Conservation (phyloP, 2,797 vertebrate genomes). For the Myioborus miniatus region DNA sequence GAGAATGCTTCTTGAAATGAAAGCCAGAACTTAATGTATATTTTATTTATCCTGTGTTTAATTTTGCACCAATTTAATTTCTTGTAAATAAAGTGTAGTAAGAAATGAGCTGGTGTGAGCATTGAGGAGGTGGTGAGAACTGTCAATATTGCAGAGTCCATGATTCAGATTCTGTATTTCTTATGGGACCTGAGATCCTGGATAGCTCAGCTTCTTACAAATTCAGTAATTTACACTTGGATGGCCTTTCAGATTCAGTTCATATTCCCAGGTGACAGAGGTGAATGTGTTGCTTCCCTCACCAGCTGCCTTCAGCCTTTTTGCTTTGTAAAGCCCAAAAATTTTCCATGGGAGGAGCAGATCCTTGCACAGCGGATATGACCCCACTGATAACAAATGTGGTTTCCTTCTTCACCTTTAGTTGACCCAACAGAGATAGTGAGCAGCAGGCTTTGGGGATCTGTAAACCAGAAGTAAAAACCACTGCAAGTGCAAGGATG, state of each 20-base stretch:
- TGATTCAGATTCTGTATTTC: not conserved
- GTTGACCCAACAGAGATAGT: not conserved
- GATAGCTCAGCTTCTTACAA: not conserved
- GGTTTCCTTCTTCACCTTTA: slow-evolving; percentile 27
- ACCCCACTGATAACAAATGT: not conserved
- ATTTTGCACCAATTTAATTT: not conserved
- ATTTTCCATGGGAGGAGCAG: not conserved
- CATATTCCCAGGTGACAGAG: not conserved
- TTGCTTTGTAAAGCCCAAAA: not conserved
- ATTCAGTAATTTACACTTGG: not conserved
- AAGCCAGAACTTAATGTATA: not conserved
- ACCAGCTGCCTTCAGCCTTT: not conserved
- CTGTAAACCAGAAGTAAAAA: not conserved
- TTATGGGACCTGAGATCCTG: not conserved
- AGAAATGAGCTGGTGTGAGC: not conserved
- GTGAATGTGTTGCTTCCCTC: not conserved
- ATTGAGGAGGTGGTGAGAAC: not conserved
- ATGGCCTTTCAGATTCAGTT: not conserved
- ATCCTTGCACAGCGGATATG: not conserved
- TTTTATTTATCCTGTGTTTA: not conserved
- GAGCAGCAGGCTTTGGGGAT: not conserved
- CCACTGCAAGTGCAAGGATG: not conserved
- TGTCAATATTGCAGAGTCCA: not conserved
- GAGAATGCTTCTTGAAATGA: not conserved
- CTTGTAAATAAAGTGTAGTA: not conserved